These are phyloP conservation scores for Megalurothrips usitatus DNA, from an alignment of 2,888 invertebrate species.

Conservation along the genomic window DNA sequence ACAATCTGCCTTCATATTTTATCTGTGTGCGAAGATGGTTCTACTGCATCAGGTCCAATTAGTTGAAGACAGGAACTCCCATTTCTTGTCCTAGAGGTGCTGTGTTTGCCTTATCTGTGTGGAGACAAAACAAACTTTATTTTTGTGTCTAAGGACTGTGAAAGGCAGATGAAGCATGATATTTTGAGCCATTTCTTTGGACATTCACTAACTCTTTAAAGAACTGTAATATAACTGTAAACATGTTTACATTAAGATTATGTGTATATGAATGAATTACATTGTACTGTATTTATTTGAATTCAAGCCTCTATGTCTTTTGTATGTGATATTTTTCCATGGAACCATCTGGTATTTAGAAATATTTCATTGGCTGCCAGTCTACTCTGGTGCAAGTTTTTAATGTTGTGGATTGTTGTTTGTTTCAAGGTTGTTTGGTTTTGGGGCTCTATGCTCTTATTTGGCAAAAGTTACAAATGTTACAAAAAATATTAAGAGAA, in stretches of 20 bases:
- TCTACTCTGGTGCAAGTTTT: neutral
- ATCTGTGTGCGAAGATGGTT: neutral
- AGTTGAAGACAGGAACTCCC: no score
- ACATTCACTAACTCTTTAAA: constrained; percentile 11
- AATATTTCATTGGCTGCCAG: neutral
- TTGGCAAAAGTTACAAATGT: neutral
- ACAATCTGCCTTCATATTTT: constrained; percentile 2
- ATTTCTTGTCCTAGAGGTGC: no score
- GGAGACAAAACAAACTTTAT: neutral
- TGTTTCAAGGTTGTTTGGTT: neutral
- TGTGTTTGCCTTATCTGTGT: no score
- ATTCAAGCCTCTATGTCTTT: constrained; percentile 15
- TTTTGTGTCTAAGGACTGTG: neutral
- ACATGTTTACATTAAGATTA: neutral
- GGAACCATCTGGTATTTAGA: constrained; percentile 10
- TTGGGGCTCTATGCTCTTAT: neutral
- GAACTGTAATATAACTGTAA: constrained; percentile 5
- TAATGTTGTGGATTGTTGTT: neutral
- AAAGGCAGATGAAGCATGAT: neutral
- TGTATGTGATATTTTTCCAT: constrained; percentile 14
- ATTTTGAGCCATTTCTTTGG: constrained; percentile 14
- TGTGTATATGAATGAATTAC: neutral
- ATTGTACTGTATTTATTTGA: constrained; percentile 18
- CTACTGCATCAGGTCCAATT: neutral
- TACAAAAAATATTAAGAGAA: neutral